These are phyloP conservation scores for Phocides pigmalion DNA, from an alignment of 1,140 invertebrate genomes.

Conservation along the genomic window DNA sequence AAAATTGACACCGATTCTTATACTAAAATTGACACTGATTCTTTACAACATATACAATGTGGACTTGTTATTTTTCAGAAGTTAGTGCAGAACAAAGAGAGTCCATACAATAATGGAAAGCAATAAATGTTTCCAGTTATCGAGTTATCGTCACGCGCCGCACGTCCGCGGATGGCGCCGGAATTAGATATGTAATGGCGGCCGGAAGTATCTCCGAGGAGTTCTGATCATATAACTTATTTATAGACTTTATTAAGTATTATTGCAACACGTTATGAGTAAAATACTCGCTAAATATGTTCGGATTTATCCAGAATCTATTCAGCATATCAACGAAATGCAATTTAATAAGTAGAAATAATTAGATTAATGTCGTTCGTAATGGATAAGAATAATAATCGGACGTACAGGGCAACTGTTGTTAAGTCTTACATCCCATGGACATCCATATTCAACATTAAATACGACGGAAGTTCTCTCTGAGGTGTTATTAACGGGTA, in stretches of 20 bases:
- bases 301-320: not conserved
- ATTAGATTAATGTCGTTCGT: not conserved
- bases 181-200: slow-evolving; percentile 34
- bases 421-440: too few species aligned
- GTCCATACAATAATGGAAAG: slow-evolving; percentile 11
- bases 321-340: too few species aligned
- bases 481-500: too few species aligned
- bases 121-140: slow-evolving; percentile 32
- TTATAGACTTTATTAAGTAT: slow-evolving; percentile 6
- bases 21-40: too few species aligned
- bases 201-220: slow-evolving; percentile 1
- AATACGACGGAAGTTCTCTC: too few species aligned
- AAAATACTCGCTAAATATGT: not conserved
- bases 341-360: not conserved
- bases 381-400: too few species aligned
- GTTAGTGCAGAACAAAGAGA: not conserved
- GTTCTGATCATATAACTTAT: slow-evolving; percentile 10
- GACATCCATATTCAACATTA: too few species aligned
- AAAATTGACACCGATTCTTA: too few species aligned
- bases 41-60: too few species aligned
- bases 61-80: not conserved
- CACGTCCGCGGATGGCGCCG: slow-evolving; percentile 31
- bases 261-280: not conserved
- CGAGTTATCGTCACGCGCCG: slow-evolving; percentile 31
- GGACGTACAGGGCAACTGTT: too few species aligned